Percentiles rank a stretch among this genome's conserved stretches.
Evolutionary conservation across 2,113 vertebrate species (phyloP).

Genomic region (Centropus bengalensis): DNA sequence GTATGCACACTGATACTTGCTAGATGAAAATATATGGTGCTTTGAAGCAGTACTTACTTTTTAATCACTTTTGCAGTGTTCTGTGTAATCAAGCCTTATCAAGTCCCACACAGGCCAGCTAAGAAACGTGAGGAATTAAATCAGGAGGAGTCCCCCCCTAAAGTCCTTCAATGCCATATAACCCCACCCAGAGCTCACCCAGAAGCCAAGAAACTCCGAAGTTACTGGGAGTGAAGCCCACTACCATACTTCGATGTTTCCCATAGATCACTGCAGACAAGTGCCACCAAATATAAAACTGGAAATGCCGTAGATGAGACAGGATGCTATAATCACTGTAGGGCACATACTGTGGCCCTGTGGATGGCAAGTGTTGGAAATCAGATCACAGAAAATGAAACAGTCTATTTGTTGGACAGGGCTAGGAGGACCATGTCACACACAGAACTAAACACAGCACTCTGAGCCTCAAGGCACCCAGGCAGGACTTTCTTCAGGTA

Average conservation of each 20-base stretch:
- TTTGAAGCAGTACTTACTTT: neutral
- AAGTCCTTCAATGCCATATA: neutral
- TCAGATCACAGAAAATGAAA: neutral
- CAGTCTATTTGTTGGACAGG: neutral
- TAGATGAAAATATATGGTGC: neutral
- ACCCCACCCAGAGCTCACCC: neutral
- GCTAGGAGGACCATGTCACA: neutral
- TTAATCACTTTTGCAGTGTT: neutral
- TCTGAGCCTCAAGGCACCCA: neutral
- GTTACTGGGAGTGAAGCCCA: neutral
- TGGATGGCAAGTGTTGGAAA: neutral
- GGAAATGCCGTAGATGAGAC: neutral
- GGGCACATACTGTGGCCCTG: neutral
- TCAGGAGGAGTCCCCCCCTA: neutral
- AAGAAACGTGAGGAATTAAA: neutral
- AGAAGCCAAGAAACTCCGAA: neutral
- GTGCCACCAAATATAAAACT: neutral
- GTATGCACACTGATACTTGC: neutral
- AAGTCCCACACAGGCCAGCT: neutral
- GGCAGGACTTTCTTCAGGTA: conserved; percentile 14
- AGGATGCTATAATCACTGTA: neutral
- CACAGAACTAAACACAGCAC: neutral
- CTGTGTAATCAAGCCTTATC: neutral
- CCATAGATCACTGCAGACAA: neutral
- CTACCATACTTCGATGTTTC: neutral